These are phyloP conservation scores for Carterocephalus palaemon DNA, from an alignment of 2,888 invertebrate species.

Conservation along the genomic window DNA sequence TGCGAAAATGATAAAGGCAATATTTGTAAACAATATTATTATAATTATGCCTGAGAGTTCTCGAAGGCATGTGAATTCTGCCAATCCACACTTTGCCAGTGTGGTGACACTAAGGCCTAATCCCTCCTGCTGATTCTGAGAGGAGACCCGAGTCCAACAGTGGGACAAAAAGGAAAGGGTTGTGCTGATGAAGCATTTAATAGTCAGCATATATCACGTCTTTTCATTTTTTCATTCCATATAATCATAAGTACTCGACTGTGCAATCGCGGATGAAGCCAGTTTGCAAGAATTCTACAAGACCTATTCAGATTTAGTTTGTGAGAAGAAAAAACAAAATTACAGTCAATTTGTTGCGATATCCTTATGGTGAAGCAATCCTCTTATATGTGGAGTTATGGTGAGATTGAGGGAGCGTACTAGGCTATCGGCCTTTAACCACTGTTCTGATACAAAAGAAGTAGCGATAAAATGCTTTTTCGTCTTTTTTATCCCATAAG, in stretches of 20 bases:
- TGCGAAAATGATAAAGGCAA: too few relatives aligned
- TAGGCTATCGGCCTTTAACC: slow-evolving; percentile 15
- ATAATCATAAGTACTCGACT: slow-evolving; percentile 40
- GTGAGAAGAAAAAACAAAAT: slow-evolving; percentile 74
- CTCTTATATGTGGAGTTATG: slow-evolving; percentile 59
- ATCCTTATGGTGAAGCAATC: slow-evolving; percentile 70
- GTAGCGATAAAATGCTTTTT: not conserved
- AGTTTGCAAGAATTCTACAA: slow-evolving; percentile 45
- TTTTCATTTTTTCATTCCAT: too few relatives aligned
- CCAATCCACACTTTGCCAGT: too few relatives aligned
- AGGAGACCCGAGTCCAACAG: too few relatives aligned
- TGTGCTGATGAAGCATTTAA: too few relatives aligned
- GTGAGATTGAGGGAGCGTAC: slow-evolving; percentile 40
- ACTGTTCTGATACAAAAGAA: not conserved
- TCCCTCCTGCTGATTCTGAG: too few relatives aligned
- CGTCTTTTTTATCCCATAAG: not conserved
- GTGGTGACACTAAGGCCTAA: too few relatives aligned
- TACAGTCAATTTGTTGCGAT: slow-evolving; percentile 71
- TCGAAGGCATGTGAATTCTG: too few relatives aligned
- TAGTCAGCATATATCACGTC: too few relatives aligned
- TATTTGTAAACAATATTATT: too few relatives aligned
- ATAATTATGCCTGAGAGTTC: too few relatives aligned
- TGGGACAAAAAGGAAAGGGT: too few relatives aligned
- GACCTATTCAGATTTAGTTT: slow-evolving; percentile 57
- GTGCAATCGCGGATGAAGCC: slow-evolving; percentile 62